Evolutionary conservation across 2,888 invertebrate species (phyloP).

Genomic region (Nasonovia ribisnigri): DNA sequence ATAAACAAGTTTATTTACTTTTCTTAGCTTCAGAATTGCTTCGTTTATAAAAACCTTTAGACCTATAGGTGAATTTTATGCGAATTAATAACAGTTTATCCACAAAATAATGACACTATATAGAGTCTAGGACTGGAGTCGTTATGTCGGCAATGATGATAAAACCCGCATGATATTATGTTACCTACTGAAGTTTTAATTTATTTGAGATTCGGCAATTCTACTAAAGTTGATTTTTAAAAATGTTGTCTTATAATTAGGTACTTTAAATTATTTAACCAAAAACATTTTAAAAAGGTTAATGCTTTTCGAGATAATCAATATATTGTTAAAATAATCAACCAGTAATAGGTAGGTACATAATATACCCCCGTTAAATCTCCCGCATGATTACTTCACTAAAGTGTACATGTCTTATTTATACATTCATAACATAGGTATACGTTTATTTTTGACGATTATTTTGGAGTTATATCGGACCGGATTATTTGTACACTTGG

Average conservation of each 20-base stretch:
- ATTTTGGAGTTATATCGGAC: slow-evolving; percentile 37
- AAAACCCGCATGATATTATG: no score
- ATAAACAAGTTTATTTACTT: not conserved
- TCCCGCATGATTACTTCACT: not conserved
- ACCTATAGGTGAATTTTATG: no score
- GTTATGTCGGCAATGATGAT: not conserved
- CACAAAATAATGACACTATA: not conserved
- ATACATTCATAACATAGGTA: not conserved
- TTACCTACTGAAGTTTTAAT: not conserved
- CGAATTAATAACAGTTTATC: not conserved
- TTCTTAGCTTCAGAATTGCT: not conserved
- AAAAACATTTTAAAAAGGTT: not conserved
- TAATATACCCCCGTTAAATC: not conserved
- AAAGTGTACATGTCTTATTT: not conserved
- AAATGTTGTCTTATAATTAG: not conserved
- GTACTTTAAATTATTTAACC: not conserved
- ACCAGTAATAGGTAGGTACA: not conserved
- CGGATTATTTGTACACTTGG: slow-evolving; percentile 30
- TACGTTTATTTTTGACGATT: not conserved
- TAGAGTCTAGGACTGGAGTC: not conserved
- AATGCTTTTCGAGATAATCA: not conserved
- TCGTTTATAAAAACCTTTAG: not conserved
- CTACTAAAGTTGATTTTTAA: not conserved
- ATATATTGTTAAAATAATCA: not conserved
- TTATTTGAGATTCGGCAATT: not conserved